Base-by-base conservation (phyloP, 2,888 invertebrate genomes). In the Ferrisia virgata region DNA sequence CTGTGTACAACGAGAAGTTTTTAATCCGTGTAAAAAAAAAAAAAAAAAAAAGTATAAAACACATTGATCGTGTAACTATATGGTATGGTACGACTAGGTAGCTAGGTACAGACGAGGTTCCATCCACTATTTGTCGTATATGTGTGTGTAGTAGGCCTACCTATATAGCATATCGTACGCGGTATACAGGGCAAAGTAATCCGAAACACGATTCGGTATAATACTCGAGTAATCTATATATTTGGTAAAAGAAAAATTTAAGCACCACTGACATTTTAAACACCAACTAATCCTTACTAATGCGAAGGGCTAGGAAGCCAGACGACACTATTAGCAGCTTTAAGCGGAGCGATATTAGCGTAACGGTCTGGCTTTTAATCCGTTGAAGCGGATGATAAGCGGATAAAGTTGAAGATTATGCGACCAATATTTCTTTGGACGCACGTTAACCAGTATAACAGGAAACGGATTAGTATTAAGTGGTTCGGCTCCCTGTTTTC, bases 271-370 rank as follows among this genome's bases (percentile, higher is more conserved):
- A 83, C 83, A 83, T 76, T 76, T 83, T 83, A 40, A 76, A 76
- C 69, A 72, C 72, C 69, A 43, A 72, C 40, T 83, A 36, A 76
- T 40, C 72, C 28, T 83, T 33, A 47, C 83, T 83, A 83, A 83
- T 83, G 83, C 83, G 83, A 83, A 83, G 69, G 72, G 72, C 83
- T 83, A 83, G 40, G 83, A 83, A 83, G 83, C 83, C 83, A 83
- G 83, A 83, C 83, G 83, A 83, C 83, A 83, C 83, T 83, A 83
- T 83, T 83, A 72, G 69, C 83, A 83, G 83, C 83, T 83, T 83
- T 83, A 43, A 76, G 72, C 83, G 40, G 43, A 83, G 43, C 76
- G 83, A 83, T 83, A 72, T 83, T 72, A 72, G 83, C 83, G 39
- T 72, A 72, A 83, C 83, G 83, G 83, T 83, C 83, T 83, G 83